Conservation (phyloP, 2,113 vertebrate species). For the Sisor rabdophorus region DNA sequence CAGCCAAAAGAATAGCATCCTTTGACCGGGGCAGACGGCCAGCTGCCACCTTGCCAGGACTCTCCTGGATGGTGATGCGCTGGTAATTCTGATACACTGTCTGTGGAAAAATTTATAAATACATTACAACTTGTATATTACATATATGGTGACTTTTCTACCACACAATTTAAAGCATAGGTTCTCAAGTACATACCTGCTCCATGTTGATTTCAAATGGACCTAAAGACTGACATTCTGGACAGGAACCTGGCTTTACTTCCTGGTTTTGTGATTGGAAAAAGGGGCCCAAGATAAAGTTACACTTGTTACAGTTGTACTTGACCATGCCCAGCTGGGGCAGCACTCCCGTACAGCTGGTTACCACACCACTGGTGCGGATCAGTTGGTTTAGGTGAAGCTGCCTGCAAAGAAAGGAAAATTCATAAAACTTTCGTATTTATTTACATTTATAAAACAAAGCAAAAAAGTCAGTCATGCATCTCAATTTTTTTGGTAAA, state of each 20-base stretch:
- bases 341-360: slow-evolving; percentile 89
- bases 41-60: slow-evolving; percentile 89
- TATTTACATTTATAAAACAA: neutral
- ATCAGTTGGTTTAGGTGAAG: slow-evolving; percentile 97
- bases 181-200: slow-evolving; percentile 71
- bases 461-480: no score
- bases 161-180: neutral
- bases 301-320: slow-evolving; percentile 96
- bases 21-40: slow-evolving; percentile 94
- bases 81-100: slow-evolving; percentile 98
- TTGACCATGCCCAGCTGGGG: slow-evolving; percentile 97
- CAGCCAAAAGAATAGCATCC: slow-evolving; percentile 90
- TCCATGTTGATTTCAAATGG: slow-evolving; percentile 99
- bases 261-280: slow-evolving; percentile 98
- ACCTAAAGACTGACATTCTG: slow-evolving; percentile 89
- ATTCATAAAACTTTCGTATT: neutral
- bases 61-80: slow-evolving; percentile 95
- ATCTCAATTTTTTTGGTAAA: no score
- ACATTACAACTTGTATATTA: neutral
- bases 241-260: slow-evolving; percentile 94
- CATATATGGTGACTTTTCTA: neutral
- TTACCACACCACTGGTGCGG: slow-evolving; percentile 93
- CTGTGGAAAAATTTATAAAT: slow-evolving; percentile 58
- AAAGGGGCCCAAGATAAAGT: slow-evolving; percentile 89
- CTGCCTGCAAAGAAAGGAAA: slow-evolving; percentile 70